phyloP scores from a whole-genome alignment of 2,113 vertebrate genomes.

The Chaetorhynchus papuensis region DNA sequence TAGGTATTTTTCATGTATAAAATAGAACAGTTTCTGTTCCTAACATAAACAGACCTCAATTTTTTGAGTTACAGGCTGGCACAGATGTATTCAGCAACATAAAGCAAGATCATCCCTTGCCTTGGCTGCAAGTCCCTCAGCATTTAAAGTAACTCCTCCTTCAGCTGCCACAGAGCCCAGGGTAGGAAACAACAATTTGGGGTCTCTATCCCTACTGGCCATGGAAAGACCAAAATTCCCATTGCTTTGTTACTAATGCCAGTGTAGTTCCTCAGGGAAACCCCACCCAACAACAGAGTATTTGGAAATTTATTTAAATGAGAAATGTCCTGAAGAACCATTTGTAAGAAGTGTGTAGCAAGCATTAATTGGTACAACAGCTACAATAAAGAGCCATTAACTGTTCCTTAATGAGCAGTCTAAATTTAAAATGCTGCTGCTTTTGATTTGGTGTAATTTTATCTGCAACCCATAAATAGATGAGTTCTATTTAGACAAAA shows the following conservation, averaged over 20 bases:
- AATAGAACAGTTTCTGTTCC: neutral
- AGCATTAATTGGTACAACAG: neutral
- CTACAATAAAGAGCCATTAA: neutral
- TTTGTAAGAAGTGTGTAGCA: neutral
- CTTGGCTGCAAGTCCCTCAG: neutral
- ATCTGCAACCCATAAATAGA: neutral
- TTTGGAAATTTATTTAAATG: neutral
- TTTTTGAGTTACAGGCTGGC: neutral
- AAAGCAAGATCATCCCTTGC: neutral
- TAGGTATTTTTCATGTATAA: neutral
- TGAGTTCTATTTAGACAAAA: neutral
- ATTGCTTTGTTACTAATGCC: neutral
- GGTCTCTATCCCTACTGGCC: neutral
- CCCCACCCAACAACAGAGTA: neutral
- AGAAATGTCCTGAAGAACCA: neutral
- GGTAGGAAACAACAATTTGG: accelerated
- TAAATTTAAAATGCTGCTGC: neutral
- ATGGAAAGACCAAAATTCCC: neutral
- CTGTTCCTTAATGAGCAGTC: neutral
- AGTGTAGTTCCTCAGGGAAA: neutral
- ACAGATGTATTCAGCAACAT: neutral
- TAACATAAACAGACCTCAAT: neutral
- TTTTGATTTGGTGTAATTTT: neutral
- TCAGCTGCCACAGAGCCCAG: neutral
- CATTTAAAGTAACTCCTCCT: neutral